Evolutionary conservation across 2,888 invertebrate genomes (phyloP).

Genomic region (Microdon myrmicae): DNA sequence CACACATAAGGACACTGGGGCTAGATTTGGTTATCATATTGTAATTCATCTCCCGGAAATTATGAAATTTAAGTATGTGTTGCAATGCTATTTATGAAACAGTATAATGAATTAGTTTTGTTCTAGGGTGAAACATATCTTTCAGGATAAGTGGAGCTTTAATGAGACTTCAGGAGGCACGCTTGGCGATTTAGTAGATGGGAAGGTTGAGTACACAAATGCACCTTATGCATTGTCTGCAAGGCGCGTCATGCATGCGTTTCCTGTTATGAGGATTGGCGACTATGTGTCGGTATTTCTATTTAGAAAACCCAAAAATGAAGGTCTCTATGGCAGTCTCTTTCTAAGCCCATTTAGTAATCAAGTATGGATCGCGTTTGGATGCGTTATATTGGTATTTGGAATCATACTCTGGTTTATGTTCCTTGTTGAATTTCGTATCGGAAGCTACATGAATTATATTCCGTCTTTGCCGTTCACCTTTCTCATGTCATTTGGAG

Average conservation of each 20-base stretch:
- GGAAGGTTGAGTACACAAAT: slow-evolving; percentile 56
- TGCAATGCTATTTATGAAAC: neutral
- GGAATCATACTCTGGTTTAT: slow-evolving; percentile 62
- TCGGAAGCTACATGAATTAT: slow-evolving; percentile 53
- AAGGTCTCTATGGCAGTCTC: slow-evolving; percentile 70
- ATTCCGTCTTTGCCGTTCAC: slow-evolving; percentile 60
- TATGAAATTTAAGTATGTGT: slow-evolving; percentile 59
- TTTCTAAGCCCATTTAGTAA: slow-evolving; percentile 71
- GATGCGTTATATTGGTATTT: slow-evolving; percentile 61
- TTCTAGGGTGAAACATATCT: slow-evolving; percentile 54
- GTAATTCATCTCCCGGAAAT: slow-evolving; percentile 55
- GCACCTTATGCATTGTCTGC: slow-evolving; percentile 53
- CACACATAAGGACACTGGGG: slow-evolving; percentile 57
- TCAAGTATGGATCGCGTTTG: slow-evolving; percentile 70
- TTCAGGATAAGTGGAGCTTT: slow-evolving; percentile 56
- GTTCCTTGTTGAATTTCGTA: slow-evolving; percentile 58
- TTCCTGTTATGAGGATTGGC: slow-evolving; percentile 51
- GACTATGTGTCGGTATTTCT: slow-evolving; percentile 68
- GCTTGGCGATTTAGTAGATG: slow-evolving; percentile 57
- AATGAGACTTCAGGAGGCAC: slow-evolving; percentile 58
- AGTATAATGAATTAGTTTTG: neutral
- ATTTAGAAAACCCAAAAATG: slow-evolving; percentile 71
- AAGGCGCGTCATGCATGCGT: slow-evolving; percentile 53
- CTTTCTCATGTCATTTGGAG: slow-evolving; percentile 67
- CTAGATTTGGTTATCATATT: slow-evolving; percentile 57